Base-by-base conservation (phyloP, 2,888 invertebrate genomes). In the Glyphotaelius pellucidus region DNA sequence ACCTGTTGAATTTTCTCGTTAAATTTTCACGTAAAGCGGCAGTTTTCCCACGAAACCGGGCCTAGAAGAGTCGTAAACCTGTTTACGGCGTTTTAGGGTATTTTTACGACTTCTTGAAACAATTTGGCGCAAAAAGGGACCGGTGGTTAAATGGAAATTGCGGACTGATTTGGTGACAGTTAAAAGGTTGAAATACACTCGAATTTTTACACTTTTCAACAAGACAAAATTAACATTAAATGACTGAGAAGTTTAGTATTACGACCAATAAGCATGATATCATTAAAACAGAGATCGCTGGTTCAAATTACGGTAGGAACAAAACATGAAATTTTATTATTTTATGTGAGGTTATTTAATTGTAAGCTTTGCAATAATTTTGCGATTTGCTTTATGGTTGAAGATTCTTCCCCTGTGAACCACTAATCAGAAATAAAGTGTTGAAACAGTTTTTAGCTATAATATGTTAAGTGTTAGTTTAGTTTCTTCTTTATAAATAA, bases 1-100 rank as follows among this genome's bases (percentile, higher is more conserved):
- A 90, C 90, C 84, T 90, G 90, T 90, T 90, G 90, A 30, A n/a
- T 30, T 90, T 90, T n/a, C 38, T 31, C 52, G 83, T 90, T 84
- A 83, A 90, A 90, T 84, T 83, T 90, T 90, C 81, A 83, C 90
- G 83, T 83, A 83, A 42, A 83, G 90, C n/a, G 90, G 83, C 35
- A 35, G 90, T 80, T 90, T 90, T 90, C 67, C 84, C 90, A 32
- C 81, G 32, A 67, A 90, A 52, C 90, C 32, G 52, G 32, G 81
- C 35, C 52, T 38, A 81, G 90, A 83, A 90, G 47, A 83, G 52
- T 31, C 83, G 35, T 83, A 31, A 52, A 80, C 30, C n/a, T 83
- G 67, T 90, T 90, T 90, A 90, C 90, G 90, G 83, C 83, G 32
- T 83, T 81, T 30, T 32, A 90, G 47, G 90, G 47, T 47, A 32